These are phyloP conservation scores for Limnothrissa miodon DNA, from an alignment of 2,113 vertebrate genomes.

Conservation along the genomic window DNA sequence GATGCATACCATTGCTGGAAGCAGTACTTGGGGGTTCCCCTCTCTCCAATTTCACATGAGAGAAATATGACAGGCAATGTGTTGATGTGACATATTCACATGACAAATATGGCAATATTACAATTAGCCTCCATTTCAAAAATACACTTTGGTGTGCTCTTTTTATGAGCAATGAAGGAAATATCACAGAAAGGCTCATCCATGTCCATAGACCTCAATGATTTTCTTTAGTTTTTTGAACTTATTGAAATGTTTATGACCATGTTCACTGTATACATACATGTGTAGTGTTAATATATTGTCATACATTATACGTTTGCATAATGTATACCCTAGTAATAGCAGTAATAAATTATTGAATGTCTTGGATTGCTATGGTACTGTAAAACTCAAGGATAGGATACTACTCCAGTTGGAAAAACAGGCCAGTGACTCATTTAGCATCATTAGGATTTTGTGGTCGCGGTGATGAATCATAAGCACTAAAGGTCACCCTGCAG, in stretches of 20 bases:
- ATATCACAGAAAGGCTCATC: background rate
- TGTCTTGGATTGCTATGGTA: background rate
- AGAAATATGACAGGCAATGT: background rate
- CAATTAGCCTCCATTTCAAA: background rate
- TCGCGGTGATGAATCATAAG: constrained; percentile 38
- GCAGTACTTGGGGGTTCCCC: background rate
- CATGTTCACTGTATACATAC: background rate
- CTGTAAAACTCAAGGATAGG: background rate
- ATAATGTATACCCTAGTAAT: no score
- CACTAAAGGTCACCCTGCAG: constrained; percentile 45
- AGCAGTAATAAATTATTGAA: no score
- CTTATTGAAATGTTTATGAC: no score
- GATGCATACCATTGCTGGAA: background rate
- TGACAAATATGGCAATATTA: background rate
- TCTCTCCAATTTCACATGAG: background rate
- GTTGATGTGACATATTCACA: background rate
- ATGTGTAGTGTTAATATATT: no score
- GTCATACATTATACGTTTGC: no score
- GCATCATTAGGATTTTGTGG: constrained; percentile 37
- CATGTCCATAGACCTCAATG: background rate
- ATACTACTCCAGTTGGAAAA: background rate
- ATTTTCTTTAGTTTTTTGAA: background rate
- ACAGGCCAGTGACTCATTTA: constrained; percentile 25
- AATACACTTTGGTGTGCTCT: background rate
- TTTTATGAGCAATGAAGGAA: background rate